A percentile compares a stretch with the other conserved stretches of the same genome.
Evolutionary conservation across 1,140 invertebrate species (phyloP).

Genomic region (Pogonomyrmex californicus): DNA sequence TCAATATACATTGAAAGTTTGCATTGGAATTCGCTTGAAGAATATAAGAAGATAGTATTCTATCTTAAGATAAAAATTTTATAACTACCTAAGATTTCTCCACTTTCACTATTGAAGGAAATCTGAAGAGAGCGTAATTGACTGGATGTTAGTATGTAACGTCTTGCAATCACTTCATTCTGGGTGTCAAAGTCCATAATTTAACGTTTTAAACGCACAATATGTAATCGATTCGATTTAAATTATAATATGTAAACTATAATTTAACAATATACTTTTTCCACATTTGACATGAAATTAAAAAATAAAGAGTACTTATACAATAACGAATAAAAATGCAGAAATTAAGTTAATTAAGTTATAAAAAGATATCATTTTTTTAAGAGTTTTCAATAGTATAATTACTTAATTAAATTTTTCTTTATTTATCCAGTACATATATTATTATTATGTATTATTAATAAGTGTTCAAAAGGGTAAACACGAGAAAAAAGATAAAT

Average conservation of each 20-base stretch:
- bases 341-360: neutral
- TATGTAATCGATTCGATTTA: slow-evolving; percentile 2
- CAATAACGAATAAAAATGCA: neutral
- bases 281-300: neutral
- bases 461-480: neutral
- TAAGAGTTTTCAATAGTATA: neutral
- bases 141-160: neutral
- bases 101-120: slow-evolving; percentile 49
- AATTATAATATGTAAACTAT: neutral
- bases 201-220: neutral
- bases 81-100: slow-evolving; percentile 34
- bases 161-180: neutral
- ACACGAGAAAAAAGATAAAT: neutral
- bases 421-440: neutral
- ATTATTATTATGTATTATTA: neutral
- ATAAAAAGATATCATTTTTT: neutral
- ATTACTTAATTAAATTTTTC: neutral
- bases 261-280: neutral
- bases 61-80: neutral
- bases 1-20: neutral
- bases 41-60: neutral
- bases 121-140: slow-evolving; percentile 28
- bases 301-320: slow-evolving; percentile 1
- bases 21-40: neutral
- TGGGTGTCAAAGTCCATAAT: neutral